Conservation (phyloP, 1,140 invertebrate genomes). For the Drosophila serrata region DNA sequence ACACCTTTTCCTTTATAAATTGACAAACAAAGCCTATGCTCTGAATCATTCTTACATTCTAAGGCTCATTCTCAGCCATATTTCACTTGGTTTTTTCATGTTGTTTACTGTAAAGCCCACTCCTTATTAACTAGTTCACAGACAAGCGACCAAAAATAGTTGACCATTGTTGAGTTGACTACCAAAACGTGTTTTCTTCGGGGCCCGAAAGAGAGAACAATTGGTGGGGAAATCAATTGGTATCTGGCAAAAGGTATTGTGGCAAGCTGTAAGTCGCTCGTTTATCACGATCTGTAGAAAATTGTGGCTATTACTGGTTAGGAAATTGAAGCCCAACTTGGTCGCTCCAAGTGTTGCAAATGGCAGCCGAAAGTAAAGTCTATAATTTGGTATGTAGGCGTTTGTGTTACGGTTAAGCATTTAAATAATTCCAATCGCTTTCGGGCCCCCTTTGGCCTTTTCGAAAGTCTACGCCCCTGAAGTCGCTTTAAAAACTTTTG, state of each 20-base stretch:
- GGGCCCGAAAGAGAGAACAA: constrained; percentile 59
- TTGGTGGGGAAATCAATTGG: constrained; percentile 68
- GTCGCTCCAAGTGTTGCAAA: constrained; percentile 41
- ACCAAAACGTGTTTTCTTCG: constrained; percentile 69
- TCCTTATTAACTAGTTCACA: constrained; percentile 53
- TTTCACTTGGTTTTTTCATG: constrained; percentile 10
- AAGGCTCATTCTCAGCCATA: constrained; percentile 21
- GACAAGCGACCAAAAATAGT: constrained; percentile 44
- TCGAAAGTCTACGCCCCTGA: constrained; percentile 61
- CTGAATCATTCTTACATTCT: constrained; percentile 13
- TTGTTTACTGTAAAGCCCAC: constrained; percentile 17
- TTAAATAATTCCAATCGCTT: constrained; percentile 53
- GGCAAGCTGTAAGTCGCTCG: constrained; percentile 45
- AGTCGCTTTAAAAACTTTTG: constrained; percentile 50
- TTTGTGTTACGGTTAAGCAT: constrained; percentile 48
- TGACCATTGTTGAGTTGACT: constrained; percentile 69
- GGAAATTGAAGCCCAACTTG: constrained; percentile 43
- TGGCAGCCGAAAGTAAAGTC: constrained; percentile 42
- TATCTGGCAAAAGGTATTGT: constrained; percentile 22
- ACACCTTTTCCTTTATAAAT: constrained; percentile 3
- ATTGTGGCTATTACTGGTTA: constrained; percentile 66
- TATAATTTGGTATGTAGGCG: constrained; percentile 63
- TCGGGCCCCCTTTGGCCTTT: constrained; percentile 65
- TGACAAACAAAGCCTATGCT: not conserved
- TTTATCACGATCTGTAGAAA: constrained; percentile 74